These are phyloP conservation scores for Trissolcus brochymenae DNA, from an alignment of 2,888 invertebrate species.

Conservation along the genomic window DNA sequence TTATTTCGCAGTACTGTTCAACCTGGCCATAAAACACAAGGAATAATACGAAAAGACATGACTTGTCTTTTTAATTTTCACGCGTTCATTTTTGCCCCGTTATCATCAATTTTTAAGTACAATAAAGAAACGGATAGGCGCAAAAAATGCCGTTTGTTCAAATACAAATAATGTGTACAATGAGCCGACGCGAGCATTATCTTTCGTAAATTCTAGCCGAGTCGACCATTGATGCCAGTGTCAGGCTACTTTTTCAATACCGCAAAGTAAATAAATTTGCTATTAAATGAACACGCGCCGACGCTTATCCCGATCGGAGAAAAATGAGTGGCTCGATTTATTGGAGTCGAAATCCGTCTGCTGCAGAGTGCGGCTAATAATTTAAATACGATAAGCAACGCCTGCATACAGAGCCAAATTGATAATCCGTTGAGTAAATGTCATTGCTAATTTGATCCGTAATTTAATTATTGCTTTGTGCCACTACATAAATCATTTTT, in stretches of 20 bases:
- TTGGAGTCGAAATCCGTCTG: slow-evolving; percentile 47
- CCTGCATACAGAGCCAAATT: slow-evolving; percentile 29
- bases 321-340: slow-evolving; percentile 45
- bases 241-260: slow-evolving; percentile 58
- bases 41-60: slow-evolving; percentile 9
- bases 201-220: slow-evolving; percentile 40
- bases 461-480: slow-evolving; percentile 24
- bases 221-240: slow-evolving; percentile 50
- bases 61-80: slow-evolving; percentile 21
- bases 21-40: slow-evolving; percentile 1
- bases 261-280: slow-evolving; percentile 55
- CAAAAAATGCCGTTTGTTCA: slow-evolving; percentile 42
- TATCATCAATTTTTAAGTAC: slow-evolving; percentile 48
- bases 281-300: slow-evolving; percentile 44
- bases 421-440: slow-evolving; percentile 37
- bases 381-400: slow-evolving; percentile 53
- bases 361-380: slow-evolving; percentile 32
- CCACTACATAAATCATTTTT: no score
- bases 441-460: slow-evolving; percentile 41
- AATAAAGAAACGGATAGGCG: slow-evolving; percentile 45
- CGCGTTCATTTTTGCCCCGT: slow-evolving; percentile 23
- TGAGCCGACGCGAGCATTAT: slow-evolving; percentile 37
- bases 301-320: slow-evolving; percentile 39
- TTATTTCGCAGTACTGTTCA: background rate
- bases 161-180: slow-evolving; percentile 47